A percentile compares a stretch with the other conserved stretches of the same genome.
Evolutionary conservation across 2,888 invertebrate species (phyloP).

Genomic region (Eulithis prunata): DNA sequence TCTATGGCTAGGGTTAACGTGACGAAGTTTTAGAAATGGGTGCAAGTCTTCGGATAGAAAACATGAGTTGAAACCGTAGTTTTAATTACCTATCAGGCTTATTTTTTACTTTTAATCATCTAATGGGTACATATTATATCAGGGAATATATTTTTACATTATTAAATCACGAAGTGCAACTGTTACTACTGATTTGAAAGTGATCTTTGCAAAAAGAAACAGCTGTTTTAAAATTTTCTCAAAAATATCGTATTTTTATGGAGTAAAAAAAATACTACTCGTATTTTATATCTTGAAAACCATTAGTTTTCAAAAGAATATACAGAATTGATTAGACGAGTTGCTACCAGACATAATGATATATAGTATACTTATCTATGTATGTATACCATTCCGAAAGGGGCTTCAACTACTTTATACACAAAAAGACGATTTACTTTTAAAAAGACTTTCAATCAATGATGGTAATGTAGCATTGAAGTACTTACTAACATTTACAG

Average conservation of each 20-base stretch:
- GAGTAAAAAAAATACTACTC: not conserved
- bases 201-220: conserved; percentile 10
- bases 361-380: no score
- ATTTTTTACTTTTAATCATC: conserved; percentile 3
- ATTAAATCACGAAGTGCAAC: not conserved
- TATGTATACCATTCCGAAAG: no score
- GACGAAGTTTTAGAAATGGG: conserved; percentile 10
- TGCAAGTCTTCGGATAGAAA: conserved; percentile 17
- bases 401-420: no score
- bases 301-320: no score
- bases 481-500: no score
- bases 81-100: conserved; percentile 5
- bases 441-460: no score
- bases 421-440: no score
- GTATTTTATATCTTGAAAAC: not conserved
- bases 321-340: no score
- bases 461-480: no score
- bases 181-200: conserved; percentile 9
- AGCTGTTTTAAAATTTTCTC: conserved; percentile 12
- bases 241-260: conserved; percentile 7
- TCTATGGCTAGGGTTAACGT: conserved; percentile 10
- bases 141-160: conserved; percentile 3
- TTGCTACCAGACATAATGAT: no score
- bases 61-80: conserved; percentile 19
- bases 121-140: conserved; percentile 1